Evolutionary conservation across 2,888 invertebrate species (phyloP), one percentile per base, ranked within the genome.

Genomic region (Drosophila pseudotalamancana): DNA sequence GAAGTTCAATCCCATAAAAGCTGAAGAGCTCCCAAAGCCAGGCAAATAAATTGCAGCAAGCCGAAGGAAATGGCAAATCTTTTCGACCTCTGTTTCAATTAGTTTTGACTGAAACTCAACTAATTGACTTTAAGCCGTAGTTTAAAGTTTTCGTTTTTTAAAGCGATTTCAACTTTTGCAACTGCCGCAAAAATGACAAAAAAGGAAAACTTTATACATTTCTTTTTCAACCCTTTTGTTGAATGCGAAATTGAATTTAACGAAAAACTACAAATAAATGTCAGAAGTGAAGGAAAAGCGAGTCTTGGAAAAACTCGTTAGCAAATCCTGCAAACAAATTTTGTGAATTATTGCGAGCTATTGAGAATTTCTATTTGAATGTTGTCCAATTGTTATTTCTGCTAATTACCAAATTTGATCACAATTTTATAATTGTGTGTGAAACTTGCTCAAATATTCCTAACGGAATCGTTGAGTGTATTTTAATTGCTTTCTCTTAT

Each of bases 91-190:
- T 37, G 31, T 11, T 16, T 23, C 23, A 21, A 23, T 31, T 31
- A n/a, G 29, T 16, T 27, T 31, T 29, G 6, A 62, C 32, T 54
- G 27, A 9, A 49, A 25, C 21, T 37, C 9, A n/a, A 23, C 34
- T 40, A 46, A 60, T 72, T 60, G 27, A 31, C 35, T 56, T 49
- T 46, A 29, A 42, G 43, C 67, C 31, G 2, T 43, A 45, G 29
- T 14, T 70, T 32, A 4, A 6, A 51, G 46, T 31, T 40, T 4
- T 21, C n/a, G n/a, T 23, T 16, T 9, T 19, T 25, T 14, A 21
- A 29, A 31, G 16, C 18, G 21, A 35, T 66, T 42, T 14, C 1
- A 40, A 40, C 18, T 56, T 40, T 56, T 4, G 11, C 39, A 23
- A 18, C 25, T 32, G 12, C 16, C 4, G 16, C 1, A 14, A 32